Base-by-base conservation (phyloP, 2,797 vertebrate genomes). In the Hoplostethus mediterraneus region DNA sequence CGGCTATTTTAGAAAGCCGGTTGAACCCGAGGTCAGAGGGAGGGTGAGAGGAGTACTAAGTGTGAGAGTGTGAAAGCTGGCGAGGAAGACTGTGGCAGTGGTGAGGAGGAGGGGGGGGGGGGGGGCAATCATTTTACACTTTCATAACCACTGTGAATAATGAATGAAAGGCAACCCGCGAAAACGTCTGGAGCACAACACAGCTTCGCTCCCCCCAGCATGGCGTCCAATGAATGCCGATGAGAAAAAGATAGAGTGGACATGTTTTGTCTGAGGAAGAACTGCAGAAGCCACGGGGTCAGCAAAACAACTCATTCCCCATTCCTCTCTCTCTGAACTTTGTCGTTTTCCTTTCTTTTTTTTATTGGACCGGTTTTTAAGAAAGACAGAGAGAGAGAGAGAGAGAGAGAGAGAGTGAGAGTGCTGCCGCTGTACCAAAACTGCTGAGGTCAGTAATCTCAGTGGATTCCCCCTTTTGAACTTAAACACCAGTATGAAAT, bases 71-170 rank as follows among this genome's bases (percentile, higher is more conserved):
- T 84, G 83, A 88, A 89, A 85, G 62, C 54, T 44, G 66, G 68
- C 38, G 76, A 71, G 64, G 67, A 74, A 21, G 68, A 69, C 67
- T 53, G 68, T 78, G 28, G 28, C 73, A 80, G 83, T 77, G 81
- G 66, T 74, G 67, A 70, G 63, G n/a, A n/a, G n/a, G n/a, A n/a
- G n/a, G n/a, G n/a, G n/a, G n/a, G n/a, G n/a, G n/a, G n/a, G n/a
- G n/a, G 52, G 83, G 73, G 2, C 68, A 73, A 83, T 71, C 71
- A 67, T 89, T 89, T 90, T 89, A 81, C 89, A 83, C 85, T 89
- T 88, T 86, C 78, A 80, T 77, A 84, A 77, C 71, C 0, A 1
- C 21, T 0, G 61, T 91, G 79, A 92, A 92, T 92, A 89, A 90
- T 92, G 71, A 87, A 92, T 91, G 88, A 90, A 81, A 81, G 63